Conservation (phyloP, 2,888 invertebrate species). For the Pseudoips prasinana region DNA sequence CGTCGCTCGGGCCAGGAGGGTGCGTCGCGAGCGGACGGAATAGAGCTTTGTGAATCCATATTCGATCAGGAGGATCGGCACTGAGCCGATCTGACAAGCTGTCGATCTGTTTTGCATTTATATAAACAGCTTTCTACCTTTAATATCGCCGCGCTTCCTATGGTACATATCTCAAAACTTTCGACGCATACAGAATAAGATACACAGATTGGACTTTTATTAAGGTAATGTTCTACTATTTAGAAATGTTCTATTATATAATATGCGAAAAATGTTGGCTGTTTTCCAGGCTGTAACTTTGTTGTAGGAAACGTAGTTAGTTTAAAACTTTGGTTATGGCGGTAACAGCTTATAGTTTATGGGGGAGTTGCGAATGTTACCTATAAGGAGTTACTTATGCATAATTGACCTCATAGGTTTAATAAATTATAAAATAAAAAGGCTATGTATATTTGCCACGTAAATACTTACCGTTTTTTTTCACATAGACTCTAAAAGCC, state of each 20-base stretch:
- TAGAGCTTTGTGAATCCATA: constrained; percentile 77
- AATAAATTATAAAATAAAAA: too few relatives aligned
- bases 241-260: constrained; percentile 18
- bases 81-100: constrained; percentile 80
- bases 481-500: too few relatives aligned
- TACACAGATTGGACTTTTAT: constrained; percentile 1
- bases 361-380: too few relatives aligned
- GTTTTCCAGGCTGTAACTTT: constrained; percentile 20
- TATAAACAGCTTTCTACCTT: constrained; percentile 77
- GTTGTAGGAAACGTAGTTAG: constrained; percentile 20
- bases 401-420: too few relatives aligned
- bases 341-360: constrained; percentile 10
- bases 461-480: too few relatives aligned
- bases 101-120: constrained; percentile 81
- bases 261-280: constrained; percentile 22
- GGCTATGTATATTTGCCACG: too few relatives aligned
- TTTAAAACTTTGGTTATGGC: constrained; percentile 19
- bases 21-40: constrained; percentile 60
- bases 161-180: constrained; percentile 36
- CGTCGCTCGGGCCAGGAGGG: constrained; percentile 55
- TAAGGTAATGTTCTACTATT: constrained; percentile 14
- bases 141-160: constrained; percentile 54
- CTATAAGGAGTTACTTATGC: too few relatives aligned
- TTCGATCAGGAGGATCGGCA: constrained; percentile 76
- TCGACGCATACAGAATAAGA: constrained; percentile 1